Evolutionary conservation across 1,140 invertebrate genomes (phyloP).

Genomic region (Caenorhabditis elegans): DNA sequence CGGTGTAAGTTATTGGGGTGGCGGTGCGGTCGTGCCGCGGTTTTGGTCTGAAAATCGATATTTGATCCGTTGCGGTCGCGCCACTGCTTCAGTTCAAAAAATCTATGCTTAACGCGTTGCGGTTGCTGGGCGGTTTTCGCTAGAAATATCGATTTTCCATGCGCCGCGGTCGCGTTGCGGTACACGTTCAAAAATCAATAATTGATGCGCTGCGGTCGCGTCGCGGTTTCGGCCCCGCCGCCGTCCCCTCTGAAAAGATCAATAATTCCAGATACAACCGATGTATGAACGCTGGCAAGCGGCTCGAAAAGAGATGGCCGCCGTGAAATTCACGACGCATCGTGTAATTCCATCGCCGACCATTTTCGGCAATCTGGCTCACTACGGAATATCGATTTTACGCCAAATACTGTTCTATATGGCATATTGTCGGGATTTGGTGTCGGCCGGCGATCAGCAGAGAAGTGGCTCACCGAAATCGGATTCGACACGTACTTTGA

Average conservation of each 20-base stretch:
- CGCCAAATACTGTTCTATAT: not conserved
- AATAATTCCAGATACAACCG: not conserved
- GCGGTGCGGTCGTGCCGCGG: no score
- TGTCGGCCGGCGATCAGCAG: not conserved
- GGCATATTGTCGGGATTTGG: slow-evolving; percentile 1
- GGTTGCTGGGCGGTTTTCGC: no score
- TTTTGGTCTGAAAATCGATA: not conserved
- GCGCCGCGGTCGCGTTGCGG: no score
- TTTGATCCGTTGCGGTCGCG: no score
- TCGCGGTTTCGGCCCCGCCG: no score
- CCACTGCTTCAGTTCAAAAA: no score
- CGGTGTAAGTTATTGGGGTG: not conserved
- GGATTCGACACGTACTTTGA: not conserved
- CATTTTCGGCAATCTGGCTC: not conserved
- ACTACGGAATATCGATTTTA: not conserved
- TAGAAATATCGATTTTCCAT: no score
- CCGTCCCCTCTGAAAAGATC: no score
- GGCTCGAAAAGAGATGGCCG: not conserved
- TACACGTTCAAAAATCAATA: no score
- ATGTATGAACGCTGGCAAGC: not conserved
- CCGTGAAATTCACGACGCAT: not conserved
- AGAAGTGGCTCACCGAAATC: not conserved
- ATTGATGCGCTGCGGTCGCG: no score
- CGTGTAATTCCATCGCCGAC: not conserved
- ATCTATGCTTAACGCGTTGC: no score